Conservation (phyloP, 2,113 vertebrate species). For the Antigone vipio region DNA sequence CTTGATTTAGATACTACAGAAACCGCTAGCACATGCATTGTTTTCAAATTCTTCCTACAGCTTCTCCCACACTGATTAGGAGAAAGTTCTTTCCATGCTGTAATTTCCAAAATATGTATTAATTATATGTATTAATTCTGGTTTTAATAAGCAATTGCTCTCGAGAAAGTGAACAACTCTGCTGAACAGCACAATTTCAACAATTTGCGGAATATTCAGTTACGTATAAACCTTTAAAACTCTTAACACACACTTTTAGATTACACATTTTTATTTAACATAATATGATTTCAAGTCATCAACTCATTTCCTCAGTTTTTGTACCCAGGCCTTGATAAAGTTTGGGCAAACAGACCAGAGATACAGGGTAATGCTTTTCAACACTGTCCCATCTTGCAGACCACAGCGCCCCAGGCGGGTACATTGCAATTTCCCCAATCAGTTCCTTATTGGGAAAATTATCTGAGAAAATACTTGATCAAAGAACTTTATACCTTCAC, state of each 20-base stretch:
- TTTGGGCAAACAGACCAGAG: background rate
- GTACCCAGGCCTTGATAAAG: background rate
- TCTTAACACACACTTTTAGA: background rate
- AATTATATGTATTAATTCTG: background rate
- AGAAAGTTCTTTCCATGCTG: background rate
- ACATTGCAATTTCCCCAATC: background rate
- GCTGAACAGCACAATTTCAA: background rate
- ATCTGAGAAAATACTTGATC: background rate
- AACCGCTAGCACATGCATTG: background rate
- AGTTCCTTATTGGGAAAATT: background rate
- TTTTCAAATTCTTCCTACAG: background rate
- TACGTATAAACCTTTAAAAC: background rate
- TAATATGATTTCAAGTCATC: background rate
- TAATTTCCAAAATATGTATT: background rate
- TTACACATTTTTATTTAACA: background rate
- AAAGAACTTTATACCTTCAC: background rate
- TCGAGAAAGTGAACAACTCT: background rate
- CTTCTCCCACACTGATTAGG: background rate
- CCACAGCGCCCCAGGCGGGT: background rate
- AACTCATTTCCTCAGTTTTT: background rate
- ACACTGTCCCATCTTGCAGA: background rate
- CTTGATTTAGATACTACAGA: background rate
- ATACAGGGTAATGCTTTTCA: background rate
- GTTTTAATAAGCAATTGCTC: background rate
- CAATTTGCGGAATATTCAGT: background rate